Conservation (phyloP, 2,113 vertebrate genomes). For the Nematolebias whitei region DNA sequence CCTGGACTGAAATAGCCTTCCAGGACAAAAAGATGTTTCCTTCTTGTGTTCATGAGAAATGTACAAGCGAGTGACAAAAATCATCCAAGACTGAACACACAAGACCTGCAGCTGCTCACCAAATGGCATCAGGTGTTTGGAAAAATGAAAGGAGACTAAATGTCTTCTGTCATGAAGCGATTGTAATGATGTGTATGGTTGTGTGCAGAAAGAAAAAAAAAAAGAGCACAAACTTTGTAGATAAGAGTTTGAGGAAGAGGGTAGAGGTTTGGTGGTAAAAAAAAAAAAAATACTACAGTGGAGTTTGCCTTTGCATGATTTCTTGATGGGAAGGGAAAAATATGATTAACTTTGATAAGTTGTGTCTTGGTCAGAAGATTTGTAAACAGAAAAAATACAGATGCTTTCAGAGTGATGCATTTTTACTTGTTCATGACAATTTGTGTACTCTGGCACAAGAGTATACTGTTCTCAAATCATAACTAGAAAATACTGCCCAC, state of each 20-base stretch:
- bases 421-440: slow-evolving; percentile 39
- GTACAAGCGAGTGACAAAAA: slow-evolving; percentile 20
- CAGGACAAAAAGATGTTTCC: slow-evolving; percentile 13
- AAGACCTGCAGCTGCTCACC: slow-evolving; percentile 22
- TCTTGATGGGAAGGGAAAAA: slow-evolving; percentile 30
- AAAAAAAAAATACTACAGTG: slow-evolving; percentile 8
- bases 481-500: slow-evolving; percentile 10
- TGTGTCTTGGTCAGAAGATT: slow-evolving; percentile 30
- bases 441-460: slow-evolving; percentile 55
- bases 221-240: slow-evolving; percentile 45
- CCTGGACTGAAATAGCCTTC: slow-evolving; percentile 24
- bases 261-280: slow-evolving; percentile 2
- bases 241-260: slow-evolving; percentile 16
- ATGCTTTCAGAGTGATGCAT: slow-evolving; percentile 53
- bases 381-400: slow-evolving; percentile 30
- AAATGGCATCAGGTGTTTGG: slow-evolving; percentile 21
- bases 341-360: slow-evolving; percentile 40
- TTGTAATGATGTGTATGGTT: slow-evolving; percentile 58
- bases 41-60: slow-evolving; percentile 10
- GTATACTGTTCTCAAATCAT: slow-evolving; percentile 2
- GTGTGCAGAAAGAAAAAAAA: slow-evolving; percentile 43
- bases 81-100: slow-evolving; percentile 8
- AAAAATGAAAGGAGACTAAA: slow-evolving; percentile 18
- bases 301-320: slow-evolving; percentile 72
- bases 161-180: slow-evolving; percentile 30